A percentile compares a stretch with the other conserved stretches of the same genome.
Conservation (phyloP, 1,140 invertebrate species). For the Rhyacophila brunnea region DNA sequence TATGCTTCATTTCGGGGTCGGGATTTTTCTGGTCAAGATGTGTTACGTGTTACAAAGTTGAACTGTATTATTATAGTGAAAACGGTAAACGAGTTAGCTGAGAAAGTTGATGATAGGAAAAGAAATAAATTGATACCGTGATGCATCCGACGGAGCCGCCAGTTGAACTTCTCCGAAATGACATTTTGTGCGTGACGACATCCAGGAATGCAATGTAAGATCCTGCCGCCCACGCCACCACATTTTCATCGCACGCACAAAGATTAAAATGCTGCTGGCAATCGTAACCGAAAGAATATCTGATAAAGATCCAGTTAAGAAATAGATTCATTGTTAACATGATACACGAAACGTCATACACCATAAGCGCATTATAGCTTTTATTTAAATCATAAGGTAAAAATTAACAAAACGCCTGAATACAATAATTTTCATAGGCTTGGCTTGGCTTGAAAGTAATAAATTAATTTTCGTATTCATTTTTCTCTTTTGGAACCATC, state of each 20-base stretch:
- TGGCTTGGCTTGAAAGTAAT: no score
- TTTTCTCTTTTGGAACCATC: no score
- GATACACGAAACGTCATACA: no score
- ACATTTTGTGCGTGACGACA: slow-evolving; percentile 61
- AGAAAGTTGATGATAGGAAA: background rate
- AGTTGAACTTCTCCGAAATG: slow-evolving; percentile 68
- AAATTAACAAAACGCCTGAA: no score
- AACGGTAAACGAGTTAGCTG: background rate
- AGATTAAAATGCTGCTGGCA: slow-evolving; percentile 79
- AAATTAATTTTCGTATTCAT: no score
- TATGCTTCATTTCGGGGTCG: slow-evolving; percentile 59
- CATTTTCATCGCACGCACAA: slow-evolving; percentile 67
- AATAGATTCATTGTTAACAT: background rate
- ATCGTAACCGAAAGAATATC: slow-evolving; percentile 86
- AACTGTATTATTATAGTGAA: no score
- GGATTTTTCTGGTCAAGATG: slow-evolving; percentile 67
- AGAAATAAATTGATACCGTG: slow-evolving; percentile 52
- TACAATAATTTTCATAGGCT: no score
- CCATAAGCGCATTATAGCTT: no score
- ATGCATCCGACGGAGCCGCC: slow-evolving; percentile 79
- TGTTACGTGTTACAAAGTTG: background rate
- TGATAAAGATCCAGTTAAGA: slow-evolving; percentile 39
- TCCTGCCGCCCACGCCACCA: slow-evolving; percentile 75
- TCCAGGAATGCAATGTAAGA: slow-evolving; percentile 78
- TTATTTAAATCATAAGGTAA: no score